Evolutionary conservation across 1,140 invertebrate species (phyloP).

Genomic region (Drosophila kikkawai): DNA sequence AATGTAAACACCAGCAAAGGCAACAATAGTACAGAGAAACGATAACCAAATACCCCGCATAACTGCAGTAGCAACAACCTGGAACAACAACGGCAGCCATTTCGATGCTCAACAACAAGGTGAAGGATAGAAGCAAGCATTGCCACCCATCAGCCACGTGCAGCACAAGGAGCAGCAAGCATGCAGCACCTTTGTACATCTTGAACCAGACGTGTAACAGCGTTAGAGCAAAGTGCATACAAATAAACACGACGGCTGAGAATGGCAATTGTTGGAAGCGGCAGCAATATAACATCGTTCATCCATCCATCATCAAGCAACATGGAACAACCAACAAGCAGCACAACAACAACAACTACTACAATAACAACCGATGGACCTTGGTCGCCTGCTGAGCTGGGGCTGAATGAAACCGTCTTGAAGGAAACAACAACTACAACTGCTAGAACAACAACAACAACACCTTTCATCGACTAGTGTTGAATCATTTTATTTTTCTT

Average conservation of each 20-base stretch:
- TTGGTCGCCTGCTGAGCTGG: slow-evolving; percentile 53
- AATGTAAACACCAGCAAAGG: slow-evolving; percentile 55
- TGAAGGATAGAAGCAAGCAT: background rate
- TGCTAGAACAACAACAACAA: background rate
- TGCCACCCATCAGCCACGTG: background rate
- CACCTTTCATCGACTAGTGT: slow-evolving; percentile 25
- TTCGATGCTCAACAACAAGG: background rate
- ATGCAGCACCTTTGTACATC: slow-evolving; percentile 21
- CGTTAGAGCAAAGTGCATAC: slow-evolving; percentile 44
- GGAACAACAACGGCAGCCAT: background rate
- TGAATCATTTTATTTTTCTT: slow-evolving; percentile 28
- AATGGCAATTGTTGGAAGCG: background rate
- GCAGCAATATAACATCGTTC: slow-evolving; percentile 3
- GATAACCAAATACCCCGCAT: slow-evolving; percentile 77
- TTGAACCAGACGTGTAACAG: slow-evolving; percentile 56
- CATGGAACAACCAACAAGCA: background rate
- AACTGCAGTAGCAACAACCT: slow-evolving; percentile 12
- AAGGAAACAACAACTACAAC: slow-evolving; percentile 8
- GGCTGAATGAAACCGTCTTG: slow-evolving; percentile 25
- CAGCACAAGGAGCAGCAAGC: slow-evolving; percentile 5
- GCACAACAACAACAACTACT: slow-evolving; percentile 5
- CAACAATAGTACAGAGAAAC: slow-evolving; percentile 79
- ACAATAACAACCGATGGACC: slow-evolving; percentile 19
- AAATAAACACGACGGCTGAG: slow-evolving; percentile 13
- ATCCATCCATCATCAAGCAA: background rate